Evolutionary conservation across 1,140 invertebrate genomes (phyloP).

Genomic region (Nephila pilipes): DNA sequence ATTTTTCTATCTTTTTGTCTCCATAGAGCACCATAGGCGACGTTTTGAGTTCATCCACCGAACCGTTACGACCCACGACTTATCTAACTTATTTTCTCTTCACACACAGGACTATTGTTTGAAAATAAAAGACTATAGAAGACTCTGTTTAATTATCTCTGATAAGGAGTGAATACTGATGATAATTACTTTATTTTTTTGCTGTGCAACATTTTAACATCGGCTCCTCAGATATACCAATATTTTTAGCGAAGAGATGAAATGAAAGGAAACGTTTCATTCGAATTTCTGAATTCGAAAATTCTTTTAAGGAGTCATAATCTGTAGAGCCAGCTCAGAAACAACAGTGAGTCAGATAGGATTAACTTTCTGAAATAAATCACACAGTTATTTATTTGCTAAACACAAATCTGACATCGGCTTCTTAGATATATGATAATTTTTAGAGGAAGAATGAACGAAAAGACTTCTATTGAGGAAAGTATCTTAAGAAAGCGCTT

Average conservation of each 20-base stretch:
- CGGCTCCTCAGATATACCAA: not conserved
- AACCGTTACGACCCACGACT: constrained; percentile 25
- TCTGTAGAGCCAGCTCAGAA: too few relatives aligned
- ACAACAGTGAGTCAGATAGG: too few relatives aligned
- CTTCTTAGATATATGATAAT: too few relatives aligned
- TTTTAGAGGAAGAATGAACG: too few relatives aligned
- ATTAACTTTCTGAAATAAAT: too few relatives aligned
- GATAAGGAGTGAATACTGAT: constrained; percentile 27
- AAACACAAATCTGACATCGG: too few relatives aligned
- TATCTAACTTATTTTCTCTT: constrained; percentile 16
- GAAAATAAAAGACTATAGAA: constrained; percentile 17
- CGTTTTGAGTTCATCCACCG: constrained; percentile 8
- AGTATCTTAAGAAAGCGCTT: too few relatives aligned
- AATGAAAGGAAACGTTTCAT: not conserved
- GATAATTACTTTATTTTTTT: constrained; percentile 20
- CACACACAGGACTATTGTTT: not conserved
- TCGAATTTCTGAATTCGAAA: not conserved
- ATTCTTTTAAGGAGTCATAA: too few relatives aligned
- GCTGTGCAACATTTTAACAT: not conserved
- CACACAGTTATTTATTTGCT: too few relatives aligned
- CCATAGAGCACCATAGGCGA: not conserved
- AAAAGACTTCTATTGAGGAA: too few relatives aligned
- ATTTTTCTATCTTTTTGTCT: constrained; percentile 18
- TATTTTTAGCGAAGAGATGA: not conserved
- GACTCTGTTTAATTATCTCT: constrained; percentile 16